Evolutionary conservation across 2,888 invertebrate genomes (phyloP).

Genomic region (Abrostola tripartita): DNA sequence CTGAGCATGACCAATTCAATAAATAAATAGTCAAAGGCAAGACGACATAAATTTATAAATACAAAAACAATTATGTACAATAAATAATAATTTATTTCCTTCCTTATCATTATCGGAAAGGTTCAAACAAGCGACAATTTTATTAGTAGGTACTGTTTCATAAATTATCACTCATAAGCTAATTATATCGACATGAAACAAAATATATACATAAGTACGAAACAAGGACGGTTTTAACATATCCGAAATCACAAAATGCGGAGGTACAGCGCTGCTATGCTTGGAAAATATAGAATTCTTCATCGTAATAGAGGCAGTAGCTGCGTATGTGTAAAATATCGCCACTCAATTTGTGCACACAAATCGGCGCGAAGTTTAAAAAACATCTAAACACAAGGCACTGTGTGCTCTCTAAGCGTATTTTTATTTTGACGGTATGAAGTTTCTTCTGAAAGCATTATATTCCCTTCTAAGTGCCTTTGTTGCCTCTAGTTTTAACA

Average conservation of each 20-base stretch:
- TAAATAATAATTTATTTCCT: constrained; percentile 33
- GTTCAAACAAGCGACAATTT: constrained; percentile 3
- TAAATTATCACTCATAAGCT: neutral
- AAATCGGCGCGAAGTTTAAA: constrained; percentile 71
- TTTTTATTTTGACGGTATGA: constrained; percentile 66
- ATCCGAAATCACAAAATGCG: constrained; percentile 18
- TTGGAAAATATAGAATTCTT: neutral
- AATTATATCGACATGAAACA: constrained; percentile 8
- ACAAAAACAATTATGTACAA: constrained; percentile 21
- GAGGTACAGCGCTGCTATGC: neutral
- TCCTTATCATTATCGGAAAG: constrained; percentile 21
- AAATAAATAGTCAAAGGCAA: too few relatives aligned
- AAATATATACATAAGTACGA: constrained; percentile 8
- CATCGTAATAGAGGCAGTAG: constrained; percentile 8
- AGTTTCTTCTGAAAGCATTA: constrained; percentile 75
- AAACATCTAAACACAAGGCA: constrained; percentile 59
- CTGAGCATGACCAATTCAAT: too few relatives aligned
- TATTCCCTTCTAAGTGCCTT: constrained; percentile 81
- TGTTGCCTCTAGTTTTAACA: constrained; percentile 77
- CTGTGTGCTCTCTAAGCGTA: constrained; percentile 36
- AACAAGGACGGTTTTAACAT: constrained; percentile 23
- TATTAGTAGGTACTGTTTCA: neutral
- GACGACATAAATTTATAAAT: neutral
- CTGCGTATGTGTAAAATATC: constrained; percentile 9
- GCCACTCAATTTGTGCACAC: constrained; percentile 28